Base-by-base conservation (phyloP, 2,888 invertebrate genomes). In the Melangyna quadrimaculata region DNA sequence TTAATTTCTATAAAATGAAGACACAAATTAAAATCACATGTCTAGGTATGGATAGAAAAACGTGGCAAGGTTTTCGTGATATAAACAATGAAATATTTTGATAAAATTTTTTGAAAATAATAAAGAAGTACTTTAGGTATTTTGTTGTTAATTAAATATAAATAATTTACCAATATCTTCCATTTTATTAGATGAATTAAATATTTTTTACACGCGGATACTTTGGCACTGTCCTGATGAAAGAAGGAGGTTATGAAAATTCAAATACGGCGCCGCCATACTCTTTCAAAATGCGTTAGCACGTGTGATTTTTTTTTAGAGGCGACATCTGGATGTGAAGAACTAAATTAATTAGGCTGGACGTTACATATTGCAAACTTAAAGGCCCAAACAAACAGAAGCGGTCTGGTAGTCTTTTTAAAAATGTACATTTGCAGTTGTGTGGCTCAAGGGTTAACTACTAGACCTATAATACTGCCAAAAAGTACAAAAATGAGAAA, bases 1-100 rank as follows among this genome's bases (percentile, higher is more conserved):
- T 89, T 89, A 1, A 90, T 87, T 87, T 90, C 91, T 90, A 74
- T n/a, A 1, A 88, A 51, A 27, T 8, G 7, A 51, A 24, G n/a
- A 19, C 14, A 17, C 35, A 61, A 24, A 22, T 35, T 29, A 55
- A 43, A 48, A 22, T 17, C 51, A 24, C 22, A 51, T 48, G 51
- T 22, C 19, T 45, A n/a, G n/a, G n/a, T n/a, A 19, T 10, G 27
- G 1, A n/a, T n/a, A 19, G n/a, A 40, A 40, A 70, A 65, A 78
- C 61, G 61, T 63, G 70, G 61, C 37, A 40, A 3, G 19, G 3
- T 12, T 7, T 32, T 7, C 9, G 0, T 3, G 1, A 17, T n/a
- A 37, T 1, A 19, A 17, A 10, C 8, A 63, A 29, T 12, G 4
- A 8, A 27, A 24, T 6, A 24, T 40, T n/a, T n/a, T 63, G 43